Percentiles rank a stretch among this genome's conserved stretches.
Evolutionary conservation across 2,888 invertebrate species (phyloP).

Genomic region (Tethea ocularis): DNA sequence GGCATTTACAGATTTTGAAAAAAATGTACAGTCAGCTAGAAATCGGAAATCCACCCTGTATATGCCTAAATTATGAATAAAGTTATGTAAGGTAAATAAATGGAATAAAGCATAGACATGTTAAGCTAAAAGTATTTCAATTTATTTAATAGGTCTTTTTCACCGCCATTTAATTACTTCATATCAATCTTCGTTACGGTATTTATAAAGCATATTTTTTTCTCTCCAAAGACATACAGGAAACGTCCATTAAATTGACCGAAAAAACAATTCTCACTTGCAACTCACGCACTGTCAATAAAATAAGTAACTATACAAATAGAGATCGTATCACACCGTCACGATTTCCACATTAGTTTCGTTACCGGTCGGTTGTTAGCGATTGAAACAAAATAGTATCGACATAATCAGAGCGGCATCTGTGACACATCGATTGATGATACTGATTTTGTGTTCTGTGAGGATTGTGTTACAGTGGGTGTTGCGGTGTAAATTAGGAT

Average conservation of each 20-base stretch:
- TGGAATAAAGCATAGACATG: no score
- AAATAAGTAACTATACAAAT: slow-evolving; percentile 37
- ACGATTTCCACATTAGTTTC: slow-evolving; percentile 49
- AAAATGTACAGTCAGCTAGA: no score
- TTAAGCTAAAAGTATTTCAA: no score
- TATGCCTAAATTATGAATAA: no score
- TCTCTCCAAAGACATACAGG: background rate
- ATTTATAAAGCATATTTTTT: background rate
- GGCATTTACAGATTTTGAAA: no score
- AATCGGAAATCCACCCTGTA: no score
- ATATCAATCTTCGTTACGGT: background rate
- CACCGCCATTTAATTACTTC: no score
- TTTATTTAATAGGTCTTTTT: no score
- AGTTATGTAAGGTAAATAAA: no score
- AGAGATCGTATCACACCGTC: slow-evolving; percentile 48
- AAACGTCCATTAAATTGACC: background rate
- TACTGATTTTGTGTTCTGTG: slow-evolving; percentile 20
- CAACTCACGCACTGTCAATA: slow-evolving; percentile 18
- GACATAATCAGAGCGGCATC: slow-evolving; percentile 46
- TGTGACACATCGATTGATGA: slow-evolving; percentile 17
- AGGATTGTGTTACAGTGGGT: slow-evolving; percentile 11
- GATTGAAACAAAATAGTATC: slow-evolving; percentile 41
- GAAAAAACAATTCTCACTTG: slow-evolving; percentile 7
- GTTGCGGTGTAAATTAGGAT: slow-evolving; percentile 1
- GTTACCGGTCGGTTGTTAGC: slow-evolving; percentile 18